Evolutionary conservation across 2,797 vertebrate species (phyloP).

Genomic region (Channa striata): DNA sequence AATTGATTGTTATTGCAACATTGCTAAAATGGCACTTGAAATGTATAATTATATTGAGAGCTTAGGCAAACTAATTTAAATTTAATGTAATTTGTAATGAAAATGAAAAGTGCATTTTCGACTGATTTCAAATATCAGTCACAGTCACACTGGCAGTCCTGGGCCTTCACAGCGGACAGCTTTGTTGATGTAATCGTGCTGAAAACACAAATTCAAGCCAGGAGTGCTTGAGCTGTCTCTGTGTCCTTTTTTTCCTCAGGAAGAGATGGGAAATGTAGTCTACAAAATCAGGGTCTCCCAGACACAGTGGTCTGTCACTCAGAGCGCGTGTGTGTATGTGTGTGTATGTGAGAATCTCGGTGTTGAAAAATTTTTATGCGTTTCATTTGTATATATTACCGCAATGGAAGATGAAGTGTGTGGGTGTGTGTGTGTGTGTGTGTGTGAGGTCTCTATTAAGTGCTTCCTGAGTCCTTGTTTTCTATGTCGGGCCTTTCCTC

Average conservation of each 20-base stretch:
- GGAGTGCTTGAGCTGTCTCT: conserved; percentile 52
- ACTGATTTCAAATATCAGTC: neutral
- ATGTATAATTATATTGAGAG: neutral
- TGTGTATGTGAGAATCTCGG: conserved; percentile 25
- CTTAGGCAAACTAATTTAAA: neutral
- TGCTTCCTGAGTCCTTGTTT: conserved; percentile 86
- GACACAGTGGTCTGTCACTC: conserved; percentile 60
- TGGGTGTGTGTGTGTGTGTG: conserved; percentile 31
- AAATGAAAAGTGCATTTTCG: no score
- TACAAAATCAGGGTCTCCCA: conserved; percentile 83
- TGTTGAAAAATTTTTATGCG: conserved; percentile 27
- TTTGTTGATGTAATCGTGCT: conserved; percentile 32
- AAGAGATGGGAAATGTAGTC: conserved; percentile 72
- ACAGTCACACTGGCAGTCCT: conserved; percentile 10
- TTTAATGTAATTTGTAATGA: neutral
- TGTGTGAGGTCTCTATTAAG: conserved; percentile 75
- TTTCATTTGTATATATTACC: conserved; percentile 46
- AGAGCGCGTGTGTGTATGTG: conserved; percentile 41
- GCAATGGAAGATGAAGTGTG: conserved; percentile 41
- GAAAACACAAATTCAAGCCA: conserved; percentile 56
- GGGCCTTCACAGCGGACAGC: conserved; percentile 6
- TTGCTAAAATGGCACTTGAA: no score
- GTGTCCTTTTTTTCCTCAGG: conserved; percentile 78
- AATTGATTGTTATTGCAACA: no score
- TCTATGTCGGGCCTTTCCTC: conserved; percentile 76